A percentile compares a stretch with the other conserved stretches of the same genome.
phyloP scores from a whole-genome alignment of 2,797 vertebrate genomes.

The Hippocampus kuda region DNA sequence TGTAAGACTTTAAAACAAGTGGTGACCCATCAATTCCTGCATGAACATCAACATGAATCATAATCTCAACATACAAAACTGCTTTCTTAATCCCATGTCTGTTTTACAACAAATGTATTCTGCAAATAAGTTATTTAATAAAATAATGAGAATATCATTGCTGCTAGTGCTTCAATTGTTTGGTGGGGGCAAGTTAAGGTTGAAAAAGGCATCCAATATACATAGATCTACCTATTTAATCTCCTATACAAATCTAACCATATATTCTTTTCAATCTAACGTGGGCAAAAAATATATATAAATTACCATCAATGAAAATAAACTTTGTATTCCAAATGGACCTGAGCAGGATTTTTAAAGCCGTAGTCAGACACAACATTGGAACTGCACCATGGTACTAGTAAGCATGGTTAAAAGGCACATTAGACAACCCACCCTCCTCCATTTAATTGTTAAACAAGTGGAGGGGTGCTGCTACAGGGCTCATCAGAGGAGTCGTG shows the following conservation, averaged over 20 bases:
- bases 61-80: neutral
- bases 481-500: constrained; percentile 18
- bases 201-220: constrained; percentile 35
- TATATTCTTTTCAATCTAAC: constrained; percentile 26
- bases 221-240: constrained; percentile 25
- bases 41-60: constrained; percentile 20
- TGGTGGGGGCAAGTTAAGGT: constrained; percentile 18
- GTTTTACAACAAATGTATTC: constrained; percentile 22
- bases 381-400: constrained; percentile 33
- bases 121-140: constrained; percentile 23
- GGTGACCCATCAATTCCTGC: constrained; percentile 3
- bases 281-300: constrained; percentile 34
- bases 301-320: constrained; percentile 57
- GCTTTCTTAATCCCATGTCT: constrained; percentile 12
- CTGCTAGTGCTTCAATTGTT: constrained; percentile 4
- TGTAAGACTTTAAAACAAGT: constrained; percentile 4
- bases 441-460: constrained; percentile 15
- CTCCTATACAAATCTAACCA: constrained; percentile 48
- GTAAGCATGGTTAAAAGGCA: constrained; percentile 50
- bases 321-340: constrained; percentile 55
- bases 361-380: constrained; percentile 56
- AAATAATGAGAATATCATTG: constrained; percentile 5
- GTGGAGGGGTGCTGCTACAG: constrained; percentile 4
- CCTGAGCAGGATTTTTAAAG: constrained; percentile 68
- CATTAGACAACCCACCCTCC: constrained; percentile 14